Evolutionary conservation across 2,797 vertebrate genomes (phyloP), one percentile per base, ranked within the genome.

Genomic region (Mus caroli): DNA sequence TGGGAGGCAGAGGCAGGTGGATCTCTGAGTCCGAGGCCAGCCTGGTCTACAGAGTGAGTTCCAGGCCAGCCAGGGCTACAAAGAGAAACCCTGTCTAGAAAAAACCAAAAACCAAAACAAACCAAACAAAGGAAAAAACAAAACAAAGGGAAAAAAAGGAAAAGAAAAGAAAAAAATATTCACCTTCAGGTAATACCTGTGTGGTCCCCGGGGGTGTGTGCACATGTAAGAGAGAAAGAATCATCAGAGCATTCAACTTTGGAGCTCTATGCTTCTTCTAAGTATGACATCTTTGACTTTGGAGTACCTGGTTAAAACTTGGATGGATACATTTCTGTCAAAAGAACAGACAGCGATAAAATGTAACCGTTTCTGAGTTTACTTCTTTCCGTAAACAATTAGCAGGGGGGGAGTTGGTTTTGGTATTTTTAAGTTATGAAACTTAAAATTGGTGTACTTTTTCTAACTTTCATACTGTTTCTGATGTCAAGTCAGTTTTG

Each of bases 381-480:
- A 84, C 73, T 93, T 96, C 58, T 91, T 20, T 73, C n/a, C 40
- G 34, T 92, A 76, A 87, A 73, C 84, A 75, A 76, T 88, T 46
- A 83, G 50, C 94, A 37, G 20, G 19, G 69, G 79, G 26, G 71
- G 54, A 76, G 92, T 67, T 80, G 8, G 52, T 67, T 60, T 91
- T n/a, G 56, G 60, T 64, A 6, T 73, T 89, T 92, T 87, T 84
- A 56, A 95, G 86, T 40, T 71, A 37, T 94, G 43, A 50, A 94
- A 77, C 62, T 96, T 95, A 89, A 91, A 96, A 88, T 46, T 90
- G 22, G 67, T n/a, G 40, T 80, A 89, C 4, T 50, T 97, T 97
- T 96, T 86, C 58, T 91, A 89, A 15, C 86, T 97, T 90, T 96
- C 92, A 56, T 97, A 86, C 96, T 95, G 69, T 96, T 97, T 46